These are phyloP conservation scores for Carlito syrichta DNA, from an alignment of 2,113 vertebrate genomes.

Conservation along the genomic window DNA sequence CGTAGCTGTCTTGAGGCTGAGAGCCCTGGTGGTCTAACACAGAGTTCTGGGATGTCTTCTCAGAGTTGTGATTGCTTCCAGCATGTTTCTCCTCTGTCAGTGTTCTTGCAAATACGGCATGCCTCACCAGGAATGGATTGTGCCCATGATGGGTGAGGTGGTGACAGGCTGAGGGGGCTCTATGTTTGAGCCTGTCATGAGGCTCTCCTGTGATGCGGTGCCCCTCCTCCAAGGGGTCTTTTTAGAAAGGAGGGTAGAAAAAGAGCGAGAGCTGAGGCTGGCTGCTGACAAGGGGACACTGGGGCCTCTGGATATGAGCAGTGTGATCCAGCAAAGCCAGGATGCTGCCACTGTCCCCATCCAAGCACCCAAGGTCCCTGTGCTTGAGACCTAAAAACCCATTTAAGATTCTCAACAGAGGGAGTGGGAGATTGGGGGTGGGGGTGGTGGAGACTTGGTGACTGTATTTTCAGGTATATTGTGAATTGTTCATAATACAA, in stretches of 20 bases:
- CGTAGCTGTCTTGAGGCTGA: neutral
- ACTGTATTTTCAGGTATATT: neutral
- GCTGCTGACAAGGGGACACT: neutral
- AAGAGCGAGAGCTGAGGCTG: neutral
- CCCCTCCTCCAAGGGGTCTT: neutral
- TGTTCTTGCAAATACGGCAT: neutral
- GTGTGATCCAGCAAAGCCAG: neutral
- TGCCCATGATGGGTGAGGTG: neutral
- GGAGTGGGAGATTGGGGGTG: neutral
- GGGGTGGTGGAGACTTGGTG: neutral
- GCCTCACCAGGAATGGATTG: neutral
- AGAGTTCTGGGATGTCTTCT: neutral
- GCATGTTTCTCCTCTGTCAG: neutral
- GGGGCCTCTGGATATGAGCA: neutral
- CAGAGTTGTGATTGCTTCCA: neutral
- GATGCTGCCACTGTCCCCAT: neutral
- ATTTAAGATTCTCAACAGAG: neutral
- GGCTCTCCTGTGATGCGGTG: neutral
- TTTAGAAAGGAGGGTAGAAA: neutral
- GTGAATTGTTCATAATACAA: slow-evolving; percentile 42
- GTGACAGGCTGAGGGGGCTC: neutral
- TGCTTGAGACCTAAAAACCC: neutral
- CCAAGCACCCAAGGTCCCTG: neutral
- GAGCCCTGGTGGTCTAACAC: neutral
- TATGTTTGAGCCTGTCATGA: neutral